These are phyloP conservation scores for Propithecus coquereli DNA, from an alignment of 2,113 vertebrate genomes.

Conservation along the genomic window DNA sequence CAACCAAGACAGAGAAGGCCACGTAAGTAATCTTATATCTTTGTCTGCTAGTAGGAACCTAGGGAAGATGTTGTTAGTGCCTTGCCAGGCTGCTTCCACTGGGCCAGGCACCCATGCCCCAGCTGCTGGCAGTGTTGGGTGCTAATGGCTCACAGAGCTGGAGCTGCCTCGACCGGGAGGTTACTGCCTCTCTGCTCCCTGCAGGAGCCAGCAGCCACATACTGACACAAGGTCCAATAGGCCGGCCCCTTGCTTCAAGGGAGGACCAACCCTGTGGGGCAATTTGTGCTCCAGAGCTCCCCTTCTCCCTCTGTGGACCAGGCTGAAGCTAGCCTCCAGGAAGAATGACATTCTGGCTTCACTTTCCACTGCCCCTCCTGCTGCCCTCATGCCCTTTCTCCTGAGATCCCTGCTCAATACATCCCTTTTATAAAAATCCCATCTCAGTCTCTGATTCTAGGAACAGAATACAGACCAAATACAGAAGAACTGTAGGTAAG, in stretches of 20 bases:
- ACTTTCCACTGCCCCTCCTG: no score
- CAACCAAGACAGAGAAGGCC: not conserved
- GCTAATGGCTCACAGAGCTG: not conserved
- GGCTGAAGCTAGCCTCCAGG: not conserved
- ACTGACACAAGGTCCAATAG: not conserved
- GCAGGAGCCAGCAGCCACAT: not conserved
- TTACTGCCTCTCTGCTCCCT: not conserved
- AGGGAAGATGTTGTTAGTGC: fast-evolving
- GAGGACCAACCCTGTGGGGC: not conserved
- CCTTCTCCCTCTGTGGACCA: fast-evolving
- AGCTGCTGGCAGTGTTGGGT: not conserved
- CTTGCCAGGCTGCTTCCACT: not conserved
- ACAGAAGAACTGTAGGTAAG: not conserved
- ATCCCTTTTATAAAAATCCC: not conserved
- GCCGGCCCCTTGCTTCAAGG: not conserved
- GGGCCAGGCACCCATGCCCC: fast-evolving
- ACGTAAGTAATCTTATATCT: not conserved
- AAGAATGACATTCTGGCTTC: no score
- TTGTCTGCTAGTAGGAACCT: not conserved
- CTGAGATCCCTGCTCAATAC: not conserved
- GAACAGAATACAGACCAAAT: not conserved
- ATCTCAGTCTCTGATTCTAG: not conserved
- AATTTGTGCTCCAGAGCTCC: not conserved
- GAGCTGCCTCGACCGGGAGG: not conserved
- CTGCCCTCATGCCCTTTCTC: not conserved